Conservation (phyloP, 2,888 invertebrate species). For the Dione juno region DNA sequence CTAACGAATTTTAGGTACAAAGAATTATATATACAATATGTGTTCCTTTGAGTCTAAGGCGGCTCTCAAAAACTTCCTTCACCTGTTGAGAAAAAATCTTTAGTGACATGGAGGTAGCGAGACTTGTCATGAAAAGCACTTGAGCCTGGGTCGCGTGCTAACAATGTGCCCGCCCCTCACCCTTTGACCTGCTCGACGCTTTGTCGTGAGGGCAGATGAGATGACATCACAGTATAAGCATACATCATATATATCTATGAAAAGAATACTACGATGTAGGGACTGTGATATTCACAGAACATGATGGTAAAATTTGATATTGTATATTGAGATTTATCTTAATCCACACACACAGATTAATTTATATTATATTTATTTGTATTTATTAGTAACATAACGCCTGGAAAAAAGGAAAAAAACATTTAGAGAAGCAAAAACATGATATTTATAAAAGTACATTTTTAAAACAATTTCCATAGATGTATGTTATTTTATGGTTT, state of each 20-base stretch:
- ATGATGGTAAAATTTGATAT: not conserved
- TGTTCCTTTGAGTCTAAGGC: constrained; percentile 39
- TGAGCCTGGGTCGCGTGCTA: constrained; percentile 75
- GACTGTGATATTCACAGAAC: not conserved
- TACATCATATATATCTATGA: constrained; percentile 33
- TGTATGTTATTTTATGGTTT: too few relatives aligned
- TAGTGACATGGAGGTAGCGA: constrained; percentile 44
- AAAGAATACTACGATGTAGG: constrained; percentile 32
- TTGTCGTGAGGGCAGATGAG: constrained; percentile 73
- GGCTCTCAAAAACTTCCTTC: constrained; percentile 44
- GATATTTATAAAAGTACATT: too few relatives aligned
- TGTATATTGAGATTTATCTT: not conserved
- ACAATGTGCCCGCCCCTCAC: constrained; percentile 75
- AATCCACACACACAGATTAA: not conserved
- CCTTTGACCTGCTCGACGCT: constrained; percentile 78
- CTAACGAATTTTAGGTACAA: not conserved
- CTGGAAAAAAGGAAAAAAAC: too few relatives aligned
- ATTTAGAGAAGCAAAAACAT: too few relatives aligned
- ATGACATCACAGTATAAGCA: constrained; percentile 65
- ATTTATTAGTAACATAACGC: too few relatives aligned
- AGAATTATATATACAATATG: constrained; percentile 17
- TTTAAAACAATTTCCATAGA: too few relatives aligned
- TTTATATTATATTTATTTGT: not conserved
- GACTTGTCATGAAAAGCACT: constrained; percentile 74
- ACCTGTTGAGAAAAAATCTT: constrained; percentile 50